Conservation (phyloP, 2,113 vertebrate species). For the Vombatus ursinus region DNA sequence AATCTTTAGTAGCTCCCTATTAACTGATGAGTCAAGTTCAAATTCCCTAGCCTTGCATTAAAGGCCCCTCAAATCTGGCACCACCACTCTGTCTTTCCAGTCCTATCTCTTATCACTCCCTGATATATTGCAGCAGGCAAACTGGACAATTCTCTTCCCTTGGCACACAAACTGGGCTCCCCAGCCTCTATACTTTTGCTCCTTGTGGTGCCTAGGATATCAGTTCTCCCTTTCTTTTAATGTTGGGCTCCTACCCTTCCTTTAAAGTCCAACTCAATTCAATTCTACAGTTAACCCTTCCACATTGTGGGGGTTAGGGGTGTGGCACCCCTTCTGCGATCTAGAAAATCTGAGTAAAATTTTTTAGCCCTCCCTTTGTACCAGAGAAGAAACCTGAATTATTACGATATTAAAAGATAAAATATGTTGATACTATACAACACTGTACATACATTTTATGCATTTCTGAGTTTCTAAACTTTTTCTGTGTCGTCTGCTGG, state of each 20-base stretch:
- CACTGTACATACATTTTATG: neutral
- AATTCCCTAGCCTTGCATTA: too few relatives aligned
- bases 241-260: neutral
- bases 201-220: neutral
- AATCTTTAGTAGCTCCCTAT: neutral
- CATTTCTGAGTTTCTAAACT: neutral
- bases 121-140: neutral
- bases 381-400: neutral
- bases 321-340: neutral
- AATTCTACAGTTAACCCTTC: neutral
- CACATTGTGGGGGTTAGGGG: neutral
- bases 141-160: neutral
- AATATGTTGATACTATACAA: neutral
- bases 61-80: neutral
- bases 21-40: neutral
- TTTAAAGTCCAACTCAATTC: neutral
- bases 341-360: neutral
- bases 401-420: neutral
- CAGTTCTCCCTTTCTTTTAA: neutral
- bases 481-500: neutral
- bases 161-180: neutral
- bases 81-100: neutral
- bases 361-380: neutral
- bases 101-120: neutral
- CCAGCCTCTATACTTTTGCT: neutral